Conservation (phyloP, 2,113 vertebrate species). For the Oreochromis aureus region DNA sequence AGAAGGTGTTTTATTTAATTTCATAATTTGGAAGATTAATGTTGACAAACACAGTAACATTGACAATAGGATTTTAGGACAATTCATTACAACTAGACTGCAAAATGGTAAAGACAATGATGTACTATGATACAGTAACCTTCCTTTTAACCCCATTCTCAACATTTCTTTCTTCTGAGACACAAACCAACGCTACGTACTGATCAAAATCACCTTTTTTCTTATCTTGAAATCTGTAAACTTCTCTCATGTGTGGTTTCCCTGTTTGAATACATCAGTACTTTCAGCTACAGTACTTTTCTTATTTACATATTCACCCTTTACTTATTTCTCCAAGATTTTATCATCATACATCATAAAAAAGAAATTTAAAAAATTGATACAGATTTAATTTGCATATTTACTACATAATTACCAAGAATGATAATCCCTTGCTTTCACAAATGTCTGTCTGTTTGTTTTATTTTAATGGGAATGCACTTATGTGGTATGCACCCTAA, state of each 20-base stretch:
- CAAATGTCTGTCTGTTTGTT: not conserved
- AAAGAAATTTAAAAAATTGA: accelerated
- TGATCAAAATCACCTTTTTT: not conserved
- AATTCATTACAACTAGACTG: accelerated
- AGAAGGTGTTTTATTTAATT: not conserved
- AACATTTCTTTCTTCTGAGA: accelerated
- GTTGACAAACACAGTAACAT: not conserved
- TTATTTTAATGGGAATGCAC: accelerated
- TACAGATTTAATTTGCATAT: not conserved
- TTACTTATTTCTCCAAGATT: not conserved
- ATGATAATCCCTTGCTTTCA: not conserved
- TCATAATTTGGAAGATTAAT: accelerated
- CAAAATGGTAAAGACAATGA: not conserved
- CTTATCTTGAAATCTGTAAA: accelerated
- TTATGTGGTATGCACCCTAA: accelerated
- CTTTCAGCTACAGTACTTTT: accelerated
- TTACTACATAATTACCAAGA: not conserved
- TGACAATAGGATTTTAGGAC: not conserved
- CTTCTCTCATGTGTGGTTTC: not conserved
- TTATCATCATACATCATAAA: not conserved
- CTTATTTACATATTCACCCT: not conserved
- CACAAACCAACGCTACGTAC: accelerated
- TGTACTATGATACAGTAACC: accelerated
- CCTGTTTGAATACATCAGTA: not conserved
- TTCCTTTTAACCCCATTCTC: not conserved